A percentile compares a stretch with the other conserved stretches of the same genome.
These are phyloP conservation scores for Silurus aristotelis DNA, from an alignment of 2,797 vertebrate species.

Conservation along the genomic window DNA sequence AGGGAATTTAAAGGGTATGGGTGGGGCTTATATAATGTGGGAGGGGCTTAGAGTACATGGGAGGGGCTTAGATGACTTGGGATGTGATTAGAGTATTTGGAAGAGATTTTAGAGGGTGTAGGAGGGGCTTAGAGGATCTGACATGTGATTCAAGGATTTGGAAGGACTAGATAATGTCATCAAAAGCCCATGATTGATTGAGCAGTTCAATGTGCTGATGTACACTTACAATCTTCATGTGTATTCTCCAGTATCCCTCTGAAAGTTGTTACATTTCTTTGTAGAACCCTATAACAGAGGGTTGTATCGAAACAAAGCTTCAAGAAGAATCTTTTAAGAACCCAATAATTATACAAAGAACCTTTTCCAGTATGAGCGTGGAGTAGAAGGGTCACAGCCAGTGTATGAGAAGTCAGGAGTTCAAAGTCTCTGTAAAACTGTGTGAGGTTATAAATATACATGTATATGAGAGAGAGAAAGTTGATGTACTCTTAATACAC, in stretches of 20 bases:
- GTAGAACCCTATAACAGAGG: background rate
- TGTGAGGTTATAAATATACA: slow-evolving; percentile 3
- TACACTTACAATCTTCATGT: background rate
- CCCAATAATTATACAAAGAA: background rate
- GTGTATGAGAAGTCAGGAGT: background rate
- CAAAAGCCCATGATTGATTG: background rate
- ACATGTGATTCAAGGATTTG: too few relatives aligned
- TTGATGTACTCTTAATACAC: slow-evolving; percentile 30
- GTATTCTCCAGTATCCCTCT: background rate
- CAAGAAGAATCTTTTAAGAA: background rate
- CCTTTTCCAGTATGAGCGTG: background rate
- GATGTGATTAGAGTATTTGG: too few relatives aligned
- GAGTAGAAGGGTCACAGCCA: background rate
- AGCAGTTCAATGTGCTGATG: background rate
- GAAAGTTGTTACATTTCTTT: background rate
- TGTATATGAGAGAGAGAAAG: background rate
- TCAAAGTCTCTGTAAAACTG: background rate
- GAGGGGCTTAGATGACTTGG: too few relatives aligned
- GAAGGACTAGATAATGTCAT: background rate
- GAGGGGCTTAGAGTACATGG: background rate
- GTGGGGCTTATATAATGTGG: background rate
- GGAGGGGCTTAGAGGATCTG: too few relatives aligned
- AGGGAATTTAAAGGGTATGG: background rate
- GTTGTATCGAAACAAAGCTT: background rate
- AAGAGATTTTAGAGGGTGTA: too few relatives aligned